Evolutionary conservation across 2,888 invertebrate genomes (phyloP).

Genomic region (Spialia ferax): DNA sequence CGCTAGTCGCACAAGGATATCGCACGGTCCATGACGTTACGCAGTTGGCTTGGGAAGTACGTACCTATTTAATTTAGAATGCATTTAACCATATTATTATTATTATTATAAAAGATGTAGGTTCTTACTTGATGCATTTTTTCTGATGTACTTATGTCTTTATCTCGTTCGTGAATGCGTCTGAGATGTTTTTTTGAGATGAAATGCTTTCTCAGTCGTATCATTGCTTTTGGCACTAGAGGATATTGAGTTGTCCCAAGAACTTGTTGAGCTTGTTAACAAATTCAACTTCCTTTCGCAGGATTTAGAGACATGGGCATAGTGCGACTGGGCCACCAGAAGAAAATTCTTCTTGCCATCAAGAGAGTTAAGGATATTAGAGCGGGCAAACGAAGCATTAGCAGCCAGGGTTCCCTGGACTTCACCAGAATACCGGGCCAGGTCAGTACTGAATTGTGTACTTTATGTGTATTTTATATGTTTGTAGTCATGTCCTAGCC

Average conservation of each 20-base stretch:
- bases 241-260: background rate
- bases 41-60: conserved; percentile 97
- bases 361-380: conserved; percentile 98
- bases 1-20: conserved; percentile 97
- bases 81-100: background rate
- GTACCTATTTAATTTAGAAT: conserved; percentile 7
- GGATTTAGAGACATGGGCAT: conserved; percentile 99
- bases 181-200: no score
- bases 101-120: no score
- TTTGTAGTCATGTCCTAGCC: conserved; percentile 82
- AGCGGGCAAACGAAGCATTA: conserved; percentile 92
- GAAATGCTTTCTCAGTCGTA: no score
- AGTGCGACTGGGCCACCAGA: conserved; percentile 98
- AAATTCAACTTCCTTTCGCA: conserved; percentile 50
- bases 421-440: conserved; percentile 80
- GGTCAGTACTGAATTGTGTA: conserved; percentile 68
- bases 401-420: conserved; percentile 79
- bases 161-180: no score
- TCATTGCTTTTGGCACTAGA: background rate
- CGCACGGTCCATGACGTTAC: conserved; percentile 97
- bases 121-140: background rate
- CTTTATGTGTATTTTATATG: conserved; percentile 47
- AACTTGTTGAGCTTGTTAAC: background rate
- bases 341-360: conserved; percentile 98
- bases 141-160: no score